Evolutionary conservation across 1,140 invertebrate genomes (phyloP), one percentile per base, ranked within the genome.

Genomic region (Drosophila ercepeae): DNA sequence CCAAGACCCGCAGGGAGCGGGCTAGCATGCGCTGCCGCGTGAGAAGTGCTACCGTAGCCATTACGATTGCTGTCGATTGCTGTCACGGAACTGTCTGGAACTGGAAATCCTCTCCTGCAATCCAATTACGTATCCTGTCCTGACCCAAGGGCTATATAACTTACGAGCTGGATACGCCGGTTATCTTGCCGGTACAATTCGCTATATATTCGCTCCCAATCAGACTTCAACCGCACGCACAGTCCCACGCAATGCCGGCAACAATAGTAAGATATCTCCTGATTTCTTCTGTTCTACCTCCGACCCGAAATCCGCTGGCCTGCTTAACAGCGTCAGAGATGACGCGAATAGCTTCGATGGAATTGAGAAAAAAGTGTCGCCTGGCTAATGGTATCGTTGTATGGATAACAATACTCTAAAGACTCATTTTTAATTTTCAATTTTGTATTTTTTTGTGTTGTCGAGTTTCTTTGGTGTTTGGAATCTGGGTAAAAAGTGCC

Each of bases 181-280:
- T 4, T 32, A 32, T 3, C 29, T n/a, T 32, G 9, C n/a, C n/a
- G n/a, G n/a, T n/a, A 8, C 27, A 27, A 27, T 2, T 27, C 7
- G 21, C n/a, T n/a, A n/a, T n/a, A n/a, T n/a, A n/a, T n/a, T n/a
- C n/a, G n/a, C n/a, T n/a, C n/a, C n/a, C n/a, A n/a, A 46, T n/a
- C 19, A 0, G 4, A 14, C 27, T 5, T 27, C 8, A 36, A n/a
- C n/a, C n/a, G n/a, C 39, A 45, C 54, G 27, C 54, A 46, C 60
- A 27, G 60, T 60, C n/a, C 55, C 16, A 60, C 14, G 21, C 41
- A 63, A 27, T 36, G 57, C 55, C 55, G 55, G 42, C 42, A 39
- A 39, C 39, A 64, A 48, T 48, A 11, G 13, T 27, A 53, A 58
- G 44, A 63, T 34, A 59, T 63, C 41, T 60, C 55, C 60, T 63